phyloP scores from a whole-genome alignment of 2,888 invertebrate species.

The Congeria kusceri region DNA sequence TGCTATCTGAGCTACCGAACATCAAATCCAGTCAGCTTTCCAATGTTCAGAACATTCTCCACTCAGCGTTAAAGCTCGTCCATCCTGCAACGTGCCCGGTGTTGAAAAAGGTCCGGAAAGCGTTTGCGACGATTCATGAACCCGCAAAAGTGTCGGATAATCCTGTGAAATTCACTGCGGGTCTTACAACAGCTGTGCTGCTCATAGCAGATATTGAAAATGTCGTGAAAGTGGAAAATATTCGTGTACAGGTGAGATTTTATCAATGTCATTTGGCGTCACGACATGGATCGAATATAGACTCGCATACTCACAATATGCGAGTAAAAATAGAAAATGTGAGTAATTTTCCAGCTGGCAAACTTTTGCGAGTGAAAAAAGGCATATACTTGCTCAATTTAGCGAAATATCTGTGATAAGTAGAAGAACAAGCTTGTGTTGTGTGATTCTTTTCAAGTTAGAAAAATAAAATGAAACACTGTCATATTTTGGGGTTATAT shows the following conservation, averaged over 20 bases:
- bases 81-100: conserved; percentile 66
- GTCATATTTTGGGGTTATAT: too few species aligned
- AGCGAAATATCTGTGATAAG: too few species aligned
- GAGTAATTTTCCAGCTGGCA: too few species aligned
- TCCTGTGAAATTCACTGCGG: conserved; percentile 96
- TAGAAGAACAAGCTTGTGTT: too few species aligned
- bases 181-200: conserved; percentile 94
- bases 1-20: conserved; percentile 89
- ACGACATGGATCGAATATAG: too few species aligned
- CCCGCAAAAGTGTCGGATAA: conserved; percentile 93
- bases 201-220: conserved; percentile 94
- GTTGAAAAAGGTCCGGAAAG: conserved; percentile 76
- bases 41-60: conserved; percentile 72
- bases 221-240: conserved; percentile 90
- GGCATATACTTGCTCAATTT: too few species aligned
- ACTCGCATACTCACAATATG: too few species aligned
- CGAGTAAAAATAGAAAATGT: too few species aligned
- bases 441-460: too few species aligned
- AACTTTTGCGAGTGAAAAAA: too few species aligned
- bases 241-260: conserved; percentile 91
- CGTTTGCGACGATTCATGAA: conserved; percentile 89
- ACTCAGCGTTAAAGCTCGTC: conserved; percentile 73
- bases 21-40: conserved; percentile 77
- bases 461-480: too few species aligned
- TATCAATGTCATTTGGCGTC: too few species aligned